Percentiles rank a stretch among this genome's conserved stretches.
phyloP scores from a whole-genome alignment of 1,140 invertebrate genomes.

The Drosophila kepulauana region DNA sequence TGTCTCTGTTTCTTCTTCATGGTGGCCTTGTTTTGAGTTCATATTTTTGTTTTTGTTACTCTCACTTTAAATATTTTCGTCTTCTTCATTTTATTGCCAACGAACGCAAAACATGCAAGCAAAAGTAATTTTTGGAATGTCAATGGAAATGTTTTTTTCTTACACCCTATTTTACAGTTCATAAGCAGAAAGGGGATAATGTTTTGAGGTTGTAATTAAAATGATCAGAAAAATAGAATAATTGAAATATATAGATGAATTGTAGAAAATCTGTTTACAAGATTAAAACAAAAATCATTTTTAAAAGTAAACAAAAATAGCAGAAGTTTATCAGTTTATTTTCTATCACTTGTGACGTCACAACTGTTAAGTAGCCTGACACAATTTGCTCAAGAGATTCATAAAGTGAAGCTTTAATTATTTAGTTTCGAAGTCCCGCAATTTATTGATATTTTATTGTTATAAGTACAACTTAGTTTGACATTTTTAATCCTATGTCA shows the following conservation, averaged over 20 bases:
- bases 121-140: constrained; percentile 9
- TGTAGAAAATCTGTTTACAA: too few relatives aligned
- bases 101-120: constrained; percentile 2
- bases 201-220: not conserved
- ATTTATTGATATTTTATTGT: not conserved
- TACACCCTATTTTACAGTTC: not conserved
- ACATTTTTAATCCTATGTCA: not conserved
- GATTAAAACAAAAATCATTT: too few relatives aligned
- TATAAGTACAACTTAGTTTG: not conserved
- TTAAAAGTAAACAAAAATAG: too few relatives aligned
- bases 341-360: too few relatives aligned
- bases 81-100: not conserved
- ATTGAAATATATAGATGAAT: too few relatives aligned
- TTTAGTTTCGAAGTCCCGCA: too few relatives aligned
- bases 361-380: too few relatives aligned
- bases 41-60: constrained; percentile 16
- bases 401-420: too few relatives aligned
- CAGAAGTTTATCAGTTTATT: too few relatives aligned
- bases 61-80: constrained; percentile 13
- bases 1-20: not conserved
- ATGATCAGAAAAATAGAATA: not conserved
- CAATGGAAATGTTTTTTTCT: constrained; percentile 7
- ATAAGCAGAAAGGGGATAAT: not conserved
- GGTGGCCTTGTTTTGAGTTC: constrained; percentile 15
- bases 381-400: too few relatives aligned